Evolutionary conservation across 2,113 vertebrate genomes (phyloP), one percentile per base, ranked within the genome.

Genomic region (Pygoscelis adeliae): DNA sequence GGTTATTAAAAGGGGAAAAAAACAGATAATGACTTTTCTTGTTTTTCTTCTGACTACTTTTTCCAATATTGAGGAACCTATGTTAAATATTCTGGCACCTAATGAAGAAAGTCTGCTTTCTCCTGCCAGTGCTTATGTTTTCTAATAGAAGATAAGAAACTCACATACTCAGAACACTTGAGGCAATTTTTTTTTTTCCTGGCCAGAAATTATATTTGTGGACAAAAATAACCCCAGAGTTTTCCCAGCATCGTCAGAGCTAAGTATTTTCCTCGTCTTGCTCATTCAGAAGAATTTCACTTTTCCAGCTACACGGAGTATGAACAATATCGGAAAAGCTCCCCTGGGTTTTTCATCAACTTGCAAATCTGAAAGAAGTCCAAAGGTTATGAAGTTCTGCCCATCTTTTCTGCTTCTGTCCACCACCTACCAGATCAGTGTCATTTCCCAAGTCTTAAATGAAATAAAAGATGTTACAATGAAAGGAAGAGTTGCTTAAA

Each of bases 1-100:
- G 87, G 86, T 98, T 98, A 98, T 98, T 98, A 98, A 98, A 97
- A 93, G 89, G 83, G 89, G 7, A 38, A 90, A 67, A 82, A 70
- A 58, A 6, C 30, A 88, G 93, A 98, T 97, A 97, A 96, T 96
- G 83, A 87, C 90, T 96, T 97, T 93, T 86, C 67, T 96, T 92
- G 85, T 78, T 95, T 96, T 95, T 83, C 73, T 97, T 93, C 88
- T 87, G 83, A 96, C 83, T 97, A 85, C 38, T 93, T 97, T 97
- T 97, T 96, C 89, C 96, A 97, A 76, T 95, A 85, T 89, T 95
- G 92, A 96, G 88, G 96, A 97, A 93, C 72, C 49, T 53, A 89
- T 22, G n/a, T 87, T 96, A 97, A 98, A 90, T 81, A 91, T 96
- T 95, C 91, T 93, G 96, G 90, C 87, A 95, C 52, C 86, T 96